Percentiles rank a stretch among this genome's conserved stretches.
Evolutionary conservation across 2,888 invertebrate species (phyloP).

Genomic region (Adelognathus sp.): DNA sequence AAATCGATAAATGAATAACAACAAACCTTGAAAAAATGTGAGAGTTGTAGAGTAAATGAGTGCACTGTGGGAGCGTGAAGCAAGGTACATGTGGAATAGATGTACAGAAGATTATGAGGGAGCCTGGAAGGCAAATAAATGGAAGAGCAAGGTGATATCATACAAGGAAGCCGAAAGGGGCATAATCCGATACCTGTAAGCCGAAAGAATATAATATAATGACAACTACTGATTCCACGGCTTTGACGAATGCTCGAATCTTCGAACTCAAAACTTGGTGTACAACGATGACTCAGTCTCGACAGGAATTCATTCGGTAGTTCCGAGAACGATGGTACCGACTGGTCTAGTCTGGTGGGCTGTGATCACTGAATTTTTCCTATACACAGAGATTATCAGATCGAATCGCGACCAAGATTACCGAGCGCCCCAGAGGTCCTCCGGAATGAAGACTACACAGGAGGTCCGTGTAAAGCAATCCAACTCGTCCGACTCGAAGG

Average conservation of each 20-base stretch:
- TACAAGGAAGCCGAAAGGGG: too few species aligned
- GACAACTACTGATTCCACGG: too few species aligned
- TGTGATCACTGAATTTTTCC: not conserved
- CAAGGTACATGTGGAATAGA: too few species aligned
- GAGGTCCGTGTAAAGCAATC: not conserved
- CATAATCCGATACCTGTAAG: too few species aligned
- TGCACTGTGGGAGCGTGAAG: too few species aligned
- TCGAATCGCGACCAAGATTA: not conserved
- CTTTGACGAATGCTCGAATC: not conserved
- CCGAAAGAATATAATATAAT: too few species aligned
- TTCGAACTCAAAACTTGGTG: not conserved
- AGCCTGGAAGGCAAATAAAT: too few species aligned
- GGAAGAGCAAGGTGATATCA: too few species aligned
- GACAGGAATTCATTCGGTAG: not conserved
- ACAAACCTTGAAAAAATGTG: too few species aligned
- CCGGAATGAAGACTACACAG: slow-evolving; percentile 1
- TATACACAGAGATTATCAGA: slow-evolving; percentile 2
- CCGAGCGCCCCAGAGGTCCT: not conserved
- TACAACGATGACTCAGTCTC: not conserved
- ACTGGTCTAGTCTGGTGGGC: not conserved
- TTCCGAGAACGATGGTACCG: not conserved
- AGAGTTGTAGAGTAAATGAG: too few species aligned
- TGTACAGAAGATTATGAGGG: too few species aligned
- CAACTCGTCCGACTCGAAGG: slow-evolving; percentile 1
- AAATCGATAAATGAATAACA: too few species aligned